These are phyloP conservation scores for Sminthopsis crassicaudata DNA, from an alignment of 2,113 vertebrate species.

Conservation along the genomic window DNA sequence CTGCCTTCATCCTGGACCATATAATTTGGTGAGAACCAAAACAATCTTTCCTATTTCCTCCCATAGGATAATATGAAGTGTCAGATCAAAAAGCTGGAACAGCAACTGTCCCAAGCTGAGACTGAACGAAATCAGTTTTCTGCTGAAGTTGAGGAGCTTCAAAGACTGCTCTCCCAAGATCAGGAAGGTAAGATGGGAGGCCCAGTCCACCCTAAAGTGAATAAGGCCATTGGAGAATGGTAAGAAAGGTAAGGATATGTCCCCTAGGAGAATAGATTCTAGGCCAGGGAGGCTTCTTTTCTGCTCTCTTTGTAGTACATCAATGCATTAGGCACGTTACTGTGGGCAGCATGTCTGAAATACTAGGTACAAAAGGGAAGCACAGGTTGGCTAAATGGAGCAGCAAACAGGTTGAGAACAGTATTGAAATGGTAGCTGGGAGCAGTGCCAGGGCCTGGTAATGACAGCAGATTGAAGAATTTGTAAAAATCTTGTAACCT, in stretches of 20 bases:
- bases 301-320: not conserved
- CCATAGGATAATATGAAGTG: constrained; percentile 78
- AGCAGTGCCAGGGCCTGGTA: not conserved
- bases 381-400: not conserved
- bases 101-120: constrained; percentile 65
- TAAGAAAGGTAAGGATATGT: not conserved
- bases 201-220: not conserved
- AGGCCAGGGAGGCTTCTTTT: not conserved
- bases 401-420: not conserved
- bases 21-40: not conserved
- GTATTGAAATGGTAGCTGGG: not conserved
- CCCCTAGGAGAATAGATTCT: not conserved
- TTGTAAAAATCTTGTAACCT: constrained; percentile 37
- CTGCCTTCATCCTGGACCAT: not conserved
- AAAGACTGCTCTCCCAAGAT: constrained; percentile 75
- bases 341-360: not conserved
- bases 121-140: constrained; percentile 70
- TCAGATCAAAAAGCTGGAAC: constrained; percentile 74
- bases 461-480: not conserved
- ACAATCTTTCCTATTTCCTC: not conserved
- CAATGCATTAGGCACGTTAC: not conserved
- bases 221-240: not conserved
- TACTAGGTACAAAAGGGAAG: not conserved
- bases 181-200: constrained; percentile 70
- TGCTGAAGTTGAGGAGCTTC: constrained; percentile 70